Percentiles rank a stretch among this genome's conserved stretches.
These are phyloP conservation scores for Bujurquina vittata DNA, from an alignment of 2,113 vertebrate genomes.

Conservation along the genomic window DNA sequence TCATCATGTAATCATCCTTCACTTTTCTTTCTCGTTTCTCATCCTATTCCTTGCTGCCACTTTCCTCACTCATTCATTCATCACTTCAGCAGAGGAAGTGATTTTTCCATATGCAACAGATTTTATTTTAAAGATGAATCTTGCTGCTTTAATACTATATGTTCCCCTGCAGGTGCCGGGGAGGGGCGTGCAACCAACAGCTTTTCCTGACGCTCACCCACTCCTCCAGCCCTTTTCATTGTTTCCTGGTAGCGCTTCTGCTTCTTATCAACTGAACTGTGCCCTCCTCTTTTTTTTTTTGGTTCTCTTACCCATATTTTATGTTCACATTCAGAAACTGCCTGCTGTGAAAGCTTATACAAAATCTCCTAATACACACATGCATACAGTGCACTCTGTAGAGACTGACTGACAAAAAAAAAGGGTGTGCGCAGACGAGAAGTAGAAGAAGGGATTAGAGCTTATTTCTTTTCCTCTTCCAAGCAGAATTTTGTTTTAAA, in stretches of 20 bases:
- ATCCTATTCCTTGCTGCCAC: neutral
- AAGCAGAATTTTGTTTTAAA: neutral
- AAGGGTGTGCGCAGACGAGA: neutral
- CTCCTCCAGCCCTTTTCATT: constrained; percentile 31
- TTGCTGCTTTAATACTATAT: constrained; percentile 16
- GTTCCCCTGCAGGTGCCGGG: constrained; percentile 25
- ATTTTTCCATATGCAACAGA: constrained; percentile 20
- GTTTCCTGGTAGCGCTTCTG: constrained; percentile 30
- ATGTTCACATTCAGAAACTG: constrained; percentile 40
- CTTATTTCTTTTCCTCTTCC: neutral
- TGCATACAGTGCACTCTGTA: constrained; percentile 5
- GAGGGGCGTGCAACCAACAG: constrained; percentile 30
- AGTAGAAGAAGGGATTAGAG: neutral
- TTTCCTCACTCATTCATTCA: neutral
- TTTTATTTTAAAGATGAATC: constrained; percentile 19
- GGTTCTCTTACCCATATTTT: constrained; percentile 32
- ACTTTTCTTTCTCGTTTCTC: neutral
- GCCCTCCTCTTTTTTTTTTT: constrained; percentile 23
- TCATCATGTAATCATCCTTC: neutral
- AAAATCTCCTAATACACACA: constrained; percentile 1
- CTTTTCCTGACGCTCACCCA: constrained; percentile 6
- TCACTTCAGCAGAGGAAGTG: neutral
- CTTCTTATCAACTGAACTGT: constrained; percentile 21
- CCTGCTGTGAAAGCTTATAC: constrained; percentile 52
- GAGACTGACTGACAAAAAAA: neutral